phyloP scores from a whole-genome alignment of 1,140 invertebrate species.

The Brachionus angularis region DNA sequence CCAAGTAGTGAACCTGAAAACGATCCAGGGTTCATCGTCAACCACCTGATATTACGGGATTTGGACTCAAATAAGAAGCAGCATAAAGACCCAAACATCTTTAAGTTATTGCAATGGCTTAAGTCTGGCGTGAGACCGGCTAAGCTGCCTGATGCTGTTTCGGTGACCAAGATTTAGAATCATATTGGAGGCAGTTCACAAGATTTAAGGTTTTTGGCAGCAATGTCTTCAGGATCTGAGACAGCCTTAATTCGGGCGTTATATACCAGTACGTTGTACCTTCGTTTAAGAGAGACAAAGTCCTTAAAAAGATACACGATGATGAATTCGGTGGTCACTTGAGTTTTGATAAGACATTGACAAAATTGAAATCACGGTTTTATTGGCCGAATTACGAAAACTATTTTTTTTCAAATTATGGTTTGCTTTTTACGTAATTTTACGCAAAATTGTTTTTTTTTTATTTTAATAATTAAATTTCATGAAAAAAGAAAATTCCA shows the following conservation, averaged over 20 bases:
- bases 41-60: no score
- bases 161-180: background rate
- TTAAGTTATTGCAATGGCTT: no score
- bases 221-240: background rate
- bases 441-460: no score
- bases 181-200: background rate
- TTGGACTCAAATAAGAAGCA: background rate
- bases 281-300: background rate
- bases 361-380: background rate
- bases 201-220: background rate
- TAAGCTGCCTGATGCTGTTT: no score
- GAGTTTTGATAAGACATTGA: background rate
- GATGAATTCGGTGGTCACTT: background rate
- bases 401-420: no score
- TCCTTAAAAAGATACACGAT: background rate
- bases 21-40: no score
- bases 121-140: background rate
- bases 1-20: no score
- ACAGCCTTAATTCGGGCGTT: background rate
- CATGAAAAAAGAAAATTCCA: no score
- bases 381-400: slow-evolving; percentile 13
- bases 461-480: no score
- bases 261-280: background rate
- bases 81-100: background rate
- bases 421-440: no score